Percentiles rank a stretch among this genome's conserved stretches.
These are phyloP conservation scores for Glaucopsyche alexis DNA, from an alignment of 2,888 invertebrate species.

Conservation along the genomic window DNA sequence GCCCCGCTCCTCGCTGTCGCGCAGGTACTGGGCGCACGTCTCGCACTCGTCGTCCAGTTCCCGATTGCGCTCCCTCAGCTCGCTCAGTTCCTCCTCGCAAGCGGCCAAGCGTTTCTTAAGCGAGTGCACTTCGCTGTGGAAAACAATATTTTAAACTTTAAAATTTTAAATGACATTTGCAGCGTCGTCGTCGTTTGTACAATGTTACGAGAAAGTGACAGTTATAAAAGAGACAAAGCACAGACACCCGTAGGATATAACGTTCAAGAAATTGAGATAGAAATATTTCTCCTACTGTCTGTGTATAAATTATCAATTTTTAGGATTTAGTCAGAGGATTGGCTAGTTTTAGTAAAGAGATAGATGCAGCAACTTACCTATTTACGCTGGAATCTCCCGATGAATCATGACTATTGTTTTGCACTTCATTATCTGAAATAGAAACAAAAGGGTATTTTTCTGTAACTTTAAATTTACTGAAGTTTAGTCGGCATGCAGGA, in stretches of 20 bases:
- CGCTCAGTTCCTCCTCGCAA: conserved; percentile 62
- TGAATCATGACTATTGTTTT: background rate
- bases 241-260: too few relatives aligned
- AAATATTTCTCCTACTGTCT: too few relatives aligned
- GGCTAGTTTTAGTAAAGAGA: background rate
- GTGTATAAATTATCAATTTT: too few relatives aligned
- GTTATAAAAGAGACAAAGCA: too few relatives aligned
- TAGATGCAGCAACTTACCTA: conserved; percentile 32
- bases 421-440: background rate
- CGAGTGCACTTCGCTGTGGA: conserved; percentile 56
- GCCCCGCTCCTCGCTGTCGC: conserved; percentile 64
- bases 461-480: too few relatives aligned
- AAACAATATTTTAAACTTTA: background rate
- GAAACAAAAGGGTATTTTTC: background rate
- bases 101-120: conserved; percentile 55
- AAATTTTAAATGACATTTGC: too few relatives aligned
- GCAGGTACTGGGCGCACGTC: conserved; percentile 60
- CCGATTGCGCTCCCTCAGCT: conserved; percentile 59
- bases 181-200: too few relatives aligned
- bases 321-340: background rate
- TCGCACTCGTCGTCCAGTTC: conserved; percentile 76
- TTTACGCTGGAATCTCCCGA: conserved; percentile 25
- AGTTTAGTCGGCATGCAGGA: too few relatives aligned
- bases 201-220: too few relatives aligned
- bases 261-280: too few relatives aligned